These are phyloP conservation scores for Trialeurodes vaporariorum DNA, from an alignment of 1,140 invertebrate genomes.

Conservation along the genomic window DNA sequence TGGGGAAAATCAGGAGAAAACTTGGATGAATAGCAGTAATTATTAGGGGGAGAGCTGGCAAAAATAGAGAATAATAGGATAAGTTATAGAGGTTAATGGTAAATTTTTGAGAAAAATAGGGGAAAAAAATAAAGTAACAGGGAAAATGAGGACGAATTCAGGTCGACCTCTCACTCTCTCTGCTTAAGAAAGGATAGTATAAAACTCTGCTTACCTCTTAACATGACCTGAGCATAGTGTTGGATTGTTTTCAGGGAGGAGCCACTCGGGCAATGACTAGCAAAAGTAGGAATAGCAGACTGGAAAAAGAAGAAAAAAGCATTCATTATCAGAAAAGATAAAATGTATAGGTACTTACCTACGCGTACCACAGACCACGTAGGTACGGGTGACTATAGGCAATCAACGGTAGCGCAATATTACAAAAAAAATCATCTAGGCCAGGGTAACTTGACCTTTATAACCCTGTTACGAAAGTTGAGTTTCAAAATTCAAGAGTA, in stretches of 20 bases:
- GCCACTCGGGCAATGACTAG: conserved; percentile 66
- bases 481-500: neutral
- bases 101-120: neutral
- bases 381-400: no score
- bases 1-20: no score
- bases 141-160: neutral
- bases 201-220: conserved; percentile 22
- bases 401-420: no score
- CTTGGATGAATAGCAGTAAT: neutral
- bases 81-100: neutral
- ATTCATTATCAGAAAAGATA: neutral
- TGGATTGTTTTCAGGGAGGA: conserved; percentile 46
- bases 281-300: conserved; percentile 58
- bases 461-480: no score
- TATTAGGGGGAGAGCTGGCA: neutral
- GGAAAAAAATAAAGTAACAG: neutral
- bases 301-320: conserved; percentile 30
- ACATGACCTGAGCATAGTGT: conserved; percentile 38
- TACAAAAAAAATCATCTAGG: no score
- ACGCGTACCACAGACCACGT: neutral
- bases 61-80: neutral
- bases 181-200: no score
- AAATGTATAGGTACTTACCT: neutral
- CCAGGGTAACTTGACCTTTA: no score
- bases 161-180: no score